Base-by-base conservation (phyloP, 1,140 invertebrate species). In the Trissolcus basalis region DNA sequence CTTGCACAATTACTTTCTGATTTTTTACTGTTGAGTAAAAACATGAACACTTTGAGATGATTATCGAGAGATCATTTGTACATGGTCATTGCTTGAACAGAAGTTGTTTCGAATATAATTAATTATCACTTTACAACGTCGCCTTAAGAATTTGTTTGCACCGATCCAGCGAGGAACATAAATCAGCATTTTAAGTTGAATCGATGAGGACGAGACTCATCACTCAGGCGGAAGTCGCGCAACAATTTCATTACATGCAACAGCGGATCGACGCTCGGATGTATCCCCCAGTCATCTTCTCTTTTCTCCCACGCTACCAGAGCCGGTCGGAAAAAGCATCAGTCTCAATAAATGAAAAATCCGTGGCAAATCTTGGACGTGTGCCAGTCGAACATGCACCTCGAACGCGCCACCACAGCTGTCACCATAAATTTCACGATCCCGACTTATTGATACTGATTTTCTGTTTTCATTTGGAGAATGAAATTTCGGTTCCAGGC, bases 271-370 rank as follows among this genome's bases (percentile, higher is more conserved):
- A 39, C 49, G 65, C 16, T 35, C 16, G 9, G 32, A 41, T 48
- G 68, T 54, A 50, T 68, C 19, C 27, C 15, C 58, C 0, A 10
- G 11, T 13, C 41, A 13, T 19, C 41, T 19, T 10, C 36, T 13
- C 4, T 49, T 35, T 32, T 60, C 43, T 59, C 54, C 35, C 11
- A 36, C 55, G 16, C 36, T 61, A 13, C 14, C 51, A 43, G 58
- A 61, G 56, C 47, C 50, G 55, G 43, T 44, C 39, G 33, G 60
- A 48, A 43, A 65, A 60, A 56, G 47, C 65, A 70, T 76, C 60
- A 67, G 73, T 76, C 67, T 70, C 73, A 70, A 76, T 76, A 76
- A 70, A 76, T 70, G 65, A 76, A 76, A 76, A 76, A 70, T 70
- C 73, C 60, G 44, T 27, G 49, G 39, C 60, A 54, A 63, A 76